Base-by-base conservation (phyloP, 2,888 invertebrate species). In the Archaeoteleia sp. region DNA sequence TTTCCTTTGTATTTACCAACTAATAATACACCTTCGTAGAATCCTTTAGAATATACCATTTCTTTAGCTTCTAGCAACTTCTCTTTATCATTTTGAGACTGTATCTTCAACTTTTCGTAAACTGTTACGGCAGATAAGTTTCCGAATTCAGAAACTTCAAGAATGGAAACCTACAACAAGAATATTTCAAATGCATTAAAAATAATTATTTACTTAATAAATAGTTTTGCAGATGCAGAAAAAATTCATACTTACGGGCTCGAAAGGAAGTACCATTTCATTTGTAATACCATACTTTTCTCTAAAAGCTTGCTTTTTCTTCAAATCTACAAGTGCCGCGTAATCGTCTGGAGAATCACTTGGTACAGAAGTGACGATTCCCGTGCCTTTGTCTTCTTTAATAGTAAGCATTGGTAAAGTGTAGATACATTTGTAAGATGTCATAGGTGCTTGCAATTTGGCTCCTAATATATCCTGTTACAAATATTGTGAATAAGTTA, bases 321-420 rank as follows among this genome's bases (percentile, higher is more conserved):
- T 96, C 63, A 99, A 87, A 86, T 99, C 99, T 6, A 92, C 88
- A 2, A 99, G 88, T 3, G 98, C 98, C 0, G 98, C 98, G 86
- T 94, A 98, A 86, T 99, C 99, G 85, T 99, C 99, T 0, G 99
- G 98, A 0, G 99, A 95, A 87, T 99, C 99, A 0, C 98, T 98
- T 0, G 98, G 98, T 0, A 99, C 99, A 74, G 97, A 97, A 0
- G 97, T 97, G 0, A 99, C 99, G 25, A 99, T 91, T 1, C 98
- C 99, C 0, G 99, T 99, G 9, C 98, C 98, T 86, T 99, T 99
- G 78, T 97, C 96, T 82, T 96, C 95, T 83, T 96, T 97, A 76
- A 99, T 96, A 0, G 96, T 97, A 48, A 99, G 85, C 98, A 99
- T 98, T 0, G 99, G 99, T 30, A 99, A 89, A 0, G 96, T 92